Evolutionary conservation across 92 coral and sea anemone genomes (phyloP), one percentile per base, ranked within the genome.

Genomic region (Zoanthus solanderi): DNA sequence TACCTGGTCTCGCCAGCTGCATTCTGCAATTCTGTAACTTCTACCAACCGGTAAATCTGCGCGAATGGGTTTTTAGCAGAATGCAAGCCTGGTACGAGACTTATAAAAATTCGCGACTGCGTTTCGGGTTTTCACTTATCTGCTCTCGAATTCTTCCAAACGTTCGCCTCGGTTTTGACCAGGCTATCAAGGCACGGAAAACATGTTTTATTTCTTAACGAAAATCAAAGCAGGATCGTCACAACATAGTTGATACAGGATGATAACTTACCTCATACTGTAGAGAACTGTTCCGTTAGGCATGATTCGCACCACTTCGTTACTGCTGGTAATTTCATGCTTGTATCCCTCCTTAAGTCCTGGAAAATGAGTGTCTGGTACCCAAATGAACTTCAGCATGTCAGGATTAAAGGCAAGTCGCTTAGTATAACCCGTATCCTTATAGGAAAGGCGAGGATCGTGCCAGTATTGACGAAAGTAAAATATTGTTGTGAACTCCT

Each of bases 401-500:
- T 95, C 92, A 52, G 98, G 96, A 76, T 95, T 95, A 76, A 95
- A 95, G 29, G 98, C 94, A 28, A 95, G 87, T 17, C 98, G 85
- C 90, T 91, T 95, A n/a, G 46, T 69, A 79, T 95, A 93, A 14
- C 90, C 93, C n/a, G 92, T 93, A 42, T 89, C 47, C 1, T 60
- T 53, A 89, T 89, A 95, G 42, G 48, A 89, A 17, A 95, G 94
- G 53, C 98, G 94, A 8, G 90, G 93, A 65, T 95, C 98, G 56
- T 87, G 81, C 98, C 98, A 95, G 84, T 95, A 95, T 79, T 95
- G 98, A 37, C 98, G 98, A 90, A 95, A 95, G 88, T 95, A 95
- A 86, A 95, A 84, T 86, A 95, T 95, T 12, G 98, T 95, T n/a
- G 98, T 91, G 82, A 95, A 95, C 67, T 95, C 98, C 98, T 95